Evolutionary conservation across 1,140 invertebrate genomes (phyloP).

Genomic region (Scaptomyza hsui): DNA sequence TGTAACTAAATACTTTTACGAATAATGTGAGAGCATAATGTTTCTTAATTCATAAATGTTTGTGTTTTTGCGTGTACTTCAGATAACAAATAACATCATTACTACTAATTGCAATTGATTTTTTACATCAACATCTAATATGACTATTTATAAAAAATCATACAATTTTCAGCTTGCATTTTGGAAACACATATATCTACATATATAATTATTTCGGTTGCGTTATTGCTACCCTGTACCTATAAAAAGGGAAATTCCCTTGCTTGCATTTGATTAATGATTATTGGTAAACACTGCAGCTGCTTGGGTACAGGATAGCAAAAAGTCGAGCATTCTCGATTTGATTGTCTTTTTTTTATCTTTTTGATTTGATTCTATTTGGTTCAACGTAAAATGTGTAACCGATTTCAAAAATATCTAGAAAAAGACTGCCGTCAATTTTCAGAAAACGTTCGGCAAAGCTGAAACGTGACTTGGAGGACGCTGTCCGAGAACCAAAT

Average conservation of each 20-base stretch:
- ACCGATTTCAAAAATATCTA: conserved; percentile 83
- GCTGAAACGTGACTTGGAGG: conserved; percentile 95
- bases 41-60: neutral
- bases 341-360: conserved; percentile 56
- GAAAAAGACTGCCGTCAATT: conserved; percentile 84
- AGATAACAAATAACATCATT: neutral
- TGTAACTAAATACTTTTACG: neutral
- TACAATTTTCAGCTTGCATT: conserved; percentile 2
- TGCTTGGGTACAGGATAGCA: conserved; percentile 24
- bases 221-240: neutral
- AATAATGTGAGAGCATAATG: neutral
- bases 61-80: neutral
- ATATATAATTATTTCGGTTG: neutral
- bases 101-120: conserved; percentile 1
- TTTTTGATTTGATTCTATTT: conserved; percentile 66
- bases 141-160: neutral
- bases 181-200: neutral
- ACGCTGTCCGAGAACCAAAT: conserved; percentile 89
- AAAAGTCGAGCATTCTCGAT: conserved; percentile 48
- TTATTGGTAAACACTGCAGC: neutral
- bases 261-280: too few relatives aligned
- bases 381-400: conserved; percentile 78
- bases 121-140: neutral
- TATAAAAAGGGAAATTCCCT: too few relatives aligned
- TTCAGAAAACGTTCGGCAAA: conserved; percentile 93